Percentiles rank a stretch among this genome's conserved stretches.
Evolutionary conservation across 2,888 invertebrate species (phyloP).

Genomic region (Molorchus minor): DNA sequence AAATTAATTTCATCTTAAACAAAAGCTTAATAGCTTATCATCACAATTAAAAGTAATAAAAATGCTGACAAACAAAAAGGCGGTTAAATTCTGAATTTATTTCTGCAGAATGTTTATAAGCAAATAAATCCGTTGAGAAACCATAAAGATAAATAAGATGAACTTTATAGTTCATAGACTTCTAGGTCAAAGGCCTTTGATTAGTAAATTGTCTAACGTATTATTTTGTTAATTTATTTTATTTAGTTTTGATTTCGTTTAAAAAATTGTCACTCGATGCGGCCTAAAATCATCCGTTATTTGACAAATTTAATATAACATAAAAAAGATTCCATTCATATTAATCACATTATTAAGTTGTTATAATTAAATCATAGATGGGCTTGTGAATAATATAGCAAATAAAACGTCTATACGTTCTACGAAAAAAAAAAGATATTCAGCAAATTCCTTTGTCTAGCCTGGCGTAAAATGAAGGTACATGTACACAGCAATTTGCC

Average conservation of each 20-base stretch:
- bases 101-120: no score
- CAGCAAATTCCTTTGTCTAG: conserved; percentile 8
- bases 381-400: neutral
- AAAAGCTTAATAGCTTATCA: no score
- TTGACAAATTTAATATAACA: neutral
- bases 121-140: no score
- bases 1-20: no score
- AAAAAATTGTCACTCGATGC: no score
- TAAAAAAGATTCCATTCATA: no score
- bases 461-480: conserved; percentile 1
- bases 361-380: no score
- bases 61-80: no score
- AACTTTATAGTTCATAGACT: conserved; percentile 18
- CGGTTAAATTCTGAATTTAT: no score
- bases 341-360: no score
- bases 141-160: conserved; percentile 16
- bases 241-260: conserved; percentile 3
- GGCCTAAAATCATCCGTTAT: no score
- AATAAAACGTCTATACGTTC: neutral
- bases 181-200: conserved; percentile 21
- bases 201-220: conserved; percentile 15
- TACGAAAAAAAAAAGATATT: neutral
- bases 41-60: no score
- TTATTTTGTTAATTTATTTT: conserved; percentile 17
- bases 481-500: conserved; percentile 11